These are phyloP conservation scores for Panthera tigris DNA, from an alignment of 2,113 vertebrate species.

Conservation along the genomic window DNA sequence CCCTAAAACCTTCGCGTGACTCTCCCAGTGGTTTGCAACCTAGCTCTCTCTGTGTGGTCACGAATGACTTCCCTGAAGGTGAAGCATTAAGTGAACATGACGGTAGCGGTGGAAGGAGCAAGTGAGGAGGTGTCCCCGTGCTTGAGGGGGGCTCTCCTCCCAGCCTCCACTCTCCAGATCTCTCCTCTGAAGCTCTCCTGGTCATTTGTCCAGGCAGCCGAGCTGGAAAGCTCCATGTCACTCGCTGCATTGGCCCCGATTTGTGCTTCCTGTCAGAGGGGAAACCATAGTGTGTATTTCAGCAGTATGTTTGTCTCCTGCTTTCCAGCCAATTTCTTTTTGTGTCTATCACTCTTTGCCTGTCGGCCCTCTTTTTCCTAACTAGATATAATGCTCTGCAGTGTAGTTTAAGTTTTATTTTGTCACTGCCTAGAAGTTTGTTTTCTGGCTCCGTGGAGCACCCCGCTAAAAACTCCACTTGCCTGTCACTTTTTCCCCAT, in stretches of 20 bases:
- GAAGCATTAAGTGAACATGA: not conserved
- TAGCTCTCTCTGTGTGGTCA: slow-evolving; percentile 29
- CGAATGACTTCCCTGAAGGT: not conserved
- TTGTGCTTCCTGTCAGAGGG: not conserved
- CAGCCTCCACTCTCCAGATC: fast-evolving
- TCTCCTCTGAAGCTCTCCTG: not conserved
- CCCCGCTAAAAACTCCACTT: not conserved
- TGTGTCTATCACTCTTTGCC: not conserved
- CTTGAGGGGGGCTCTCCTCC: not conserved
- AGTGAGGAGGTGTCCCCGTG: not conserved
- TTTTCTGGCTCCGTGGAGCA: not conserved
- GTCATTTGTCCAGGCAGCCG: not conserved
- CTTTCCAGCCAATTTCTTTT: not conserved
- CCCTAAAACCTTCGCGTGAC: not conserved
- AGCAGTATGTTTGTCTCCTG: not conserved
- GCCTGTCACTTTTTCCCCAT: not conserved
- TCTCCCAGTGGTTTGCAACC: slow-evolving; percentile 20
- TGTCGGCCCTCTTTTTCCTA: not conserved
- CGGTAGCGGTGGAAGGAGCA: not conserved
- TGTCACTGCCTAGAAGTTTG: not conserved
- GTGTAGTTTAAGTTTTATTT: not conserved
- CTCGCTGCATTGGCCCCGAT: not conserved
- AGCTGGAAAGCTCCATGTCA: not conserved
- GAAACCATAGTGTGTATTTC: fast-evolving
- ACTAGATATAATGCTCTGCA: not conserved